Evolutionary conservation across 23 tunicate species (phyloP), one percentile per base, ranked within the genome.

Genomic region (Ascidia mentula): DNA sequence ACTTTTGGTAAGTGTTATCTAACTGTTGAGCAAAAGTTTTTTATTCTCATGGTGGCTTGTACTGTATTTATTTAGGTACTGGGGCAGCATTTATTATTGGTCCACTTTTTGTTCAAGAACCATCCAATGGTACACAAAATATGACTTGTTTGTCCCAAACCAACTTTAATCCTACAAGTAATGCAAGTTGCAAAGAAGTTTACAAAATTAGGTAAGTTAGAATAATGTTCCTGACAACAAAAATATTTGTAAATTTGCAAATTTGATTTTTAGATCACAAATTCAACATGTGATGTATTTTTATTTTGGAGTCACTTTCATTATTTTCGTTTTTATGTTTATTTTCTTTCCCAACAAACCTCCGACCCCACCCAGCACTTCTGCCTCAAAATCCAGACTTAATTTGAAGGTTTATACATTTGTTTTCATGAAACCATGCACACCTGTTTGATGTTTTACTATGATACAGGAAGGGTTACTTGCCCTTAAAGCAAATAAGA

Each of bases 261-360:
- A n/a, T n/a, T n/a, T n/a, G n/a, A n/a, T 12, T 53, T 6, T 53
- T 33, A 82, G 87, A 46, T 36, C 72, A 30, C 79, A 83, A 36
- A 82, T 89, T 34, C 45, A 73, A 32, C 42, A 80, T 69, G 72
- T 93, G 7, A 40, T 93, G 79, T 93, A 93, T 46, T 28, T 88
- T 46, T 93, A 93, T 40, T 93, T 88, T 93, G 97, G 89, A 69
- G 22, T 87, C 2, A 69, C 81, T 15, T n/a, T 78, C 0, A 22
- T 71, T 0, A 65, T 74, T 20, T 81, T 92, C 40, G 15, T 92
- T 24, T 72, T 76, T 35, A 79, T 87, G 85, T 53, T 83, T 8
- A 60, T 73, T 35, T 92, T 75, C 75, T 92, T 92, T 42, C 97
- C 97, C 0, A 92, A 75, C 86, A 87, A 92, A 69, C 97, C 97